Percentiles rank a stretch among this genome's conserved stretches.
phyloP scores from a whole-genome alignment of 2,888 invertebrate species.

The Pachydiplax longipennis region DNA sequence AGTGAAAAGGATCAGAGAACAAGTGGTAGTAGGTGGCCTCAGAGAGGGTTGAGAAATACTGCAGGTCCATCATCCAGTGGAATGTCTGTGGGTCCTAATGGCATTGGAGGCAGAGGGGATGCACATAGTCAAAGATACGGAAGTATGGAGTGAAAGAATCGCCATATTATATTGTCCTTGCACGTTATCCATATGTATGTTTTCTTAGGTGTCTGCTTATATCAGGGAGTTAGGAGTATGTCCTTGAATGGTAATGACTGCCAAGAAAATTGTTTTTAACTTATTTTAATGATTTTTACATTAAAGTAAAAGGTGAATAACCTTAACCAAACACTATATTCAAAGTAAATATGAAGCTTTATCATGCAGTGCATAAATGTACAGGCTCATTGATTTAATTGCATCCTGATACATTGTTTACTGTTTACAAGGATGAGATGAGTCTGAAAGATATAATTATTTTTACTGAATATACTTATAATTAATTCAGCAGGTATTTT shows the following conservation, averaged over 20 bases:
- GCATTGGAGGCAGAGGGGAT: conserved; percentile 46
- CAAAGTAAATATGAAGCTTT: too few relatives aligned
- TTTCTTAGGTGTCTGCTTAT: neutral
- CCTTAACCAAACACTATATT: too few relatives aligned
- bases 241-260: neutral
- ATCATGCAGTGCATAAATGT: too few relatives aligned
- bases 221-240: neutral
- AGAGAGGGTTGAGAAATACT: neutral
- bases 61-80: neutral
- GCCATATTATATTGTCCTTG: neutral
- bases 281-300: too few relatives aligned
- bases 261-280: neutral
- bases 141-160: conserved; percentile 46
- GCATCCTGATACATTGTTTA: too few relatives aligned
- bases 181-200: neutral
- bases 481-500: neutral
- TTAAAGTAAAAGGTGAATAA: too few relatives aligned
- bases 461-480: neutral
- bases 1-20: neutral
- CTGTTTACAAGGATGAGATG: too few relatives aligned
- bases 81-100: conserved; percentile 22
- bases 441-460: too few relatives aligned
- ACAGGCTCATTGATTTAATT: too few relatives aligned
- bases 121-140: conserved; percentile 48
- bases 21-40: conserved; percentile 6